phyloP scores from a whole-genome alignment of 2,797 vertebrate genomes.

The Danionella dracula region DNA sequence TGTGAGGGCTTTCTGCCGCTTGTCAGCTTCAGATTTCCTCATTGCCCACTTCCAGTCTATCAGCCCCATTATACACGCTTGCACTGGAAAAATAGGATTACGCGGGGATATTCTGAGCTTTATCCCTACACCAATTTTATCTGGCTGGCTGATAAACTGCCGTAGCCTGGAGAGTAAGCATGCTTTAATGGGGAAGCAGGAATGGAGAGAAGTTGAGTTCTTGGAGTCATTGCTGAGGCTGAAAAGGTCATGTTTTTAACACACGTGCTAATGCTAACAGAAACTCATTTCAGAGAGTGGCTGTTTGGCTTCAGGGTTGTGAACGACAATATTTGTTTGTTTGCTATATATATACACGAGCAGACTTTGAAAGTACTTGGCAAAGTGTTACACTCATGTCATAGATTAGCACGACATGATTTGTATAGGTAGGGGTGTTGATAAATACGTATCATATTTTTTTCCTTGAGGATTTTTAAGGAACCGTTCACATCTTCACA shows the following conservation, averaged over 20 bases:
- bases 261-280: constrained; percentile 9
- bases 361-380: constrained; percentile 22
- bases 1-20: constrained; percentile 32
- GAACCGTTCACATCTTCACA: too few species aligned
- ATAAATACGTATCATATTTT: constrained; percentile 12
- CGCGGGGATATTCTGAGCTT: constrained; percentile 41
- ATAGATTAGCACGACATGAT: neutral
- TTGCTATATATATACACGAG: constrained; percentile 17
- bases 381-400: constrained; percentile 10
- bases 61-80: constrained; percentile 33
- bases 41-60: constrained; percentile 27
- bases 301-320: constrained; percentile 25
- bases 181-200: constrained; percentile 21
- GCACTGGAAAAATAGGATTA: constrained; percentile 47
- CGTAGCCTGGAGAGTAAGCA: constrained; percentile 20
- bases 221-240: constrained; percentile 7
- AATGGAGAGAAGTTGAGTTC: constrained; percentile 17
- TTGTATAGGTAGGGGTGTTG: neutral
- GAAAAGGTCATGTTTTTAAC: constrained; percentile 16
- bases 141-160: constrained; percentile 44
- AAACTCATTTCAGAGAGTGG: constrained; percentile 19
- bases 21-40: constrained; percentile 38
- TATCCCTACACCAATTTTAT: constrained; percentile 49
- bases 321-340: constrained; percentile 25
- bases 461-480: too few species aligned